A percentile compares a stretch with the other conserved stretches of the same genome.
Conservation (phyloP, 1,140 invertebrate genomes). For the Aphidius gifuensis region DNA sequence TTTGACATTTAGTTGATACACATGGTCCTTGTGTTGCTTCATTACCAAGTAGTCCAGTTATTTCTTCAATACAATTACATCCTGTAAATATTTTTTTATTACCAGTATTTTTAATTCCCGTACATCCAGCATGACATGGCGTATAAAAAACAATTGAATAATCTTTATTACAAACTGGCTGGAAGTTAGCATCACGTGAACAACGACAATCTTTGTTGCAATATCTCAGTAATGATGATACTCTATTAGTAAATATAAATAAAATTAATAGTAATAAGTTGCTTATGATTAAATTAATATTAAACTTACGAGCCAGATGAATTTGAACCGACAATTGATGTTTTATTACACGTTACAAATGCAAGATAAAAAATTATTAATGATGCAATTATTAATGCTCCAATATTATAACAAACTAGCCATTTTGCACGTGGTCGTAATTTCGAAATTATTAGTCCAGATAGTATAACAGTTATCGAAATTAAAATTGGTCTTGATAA, state of each 20-base stretch:
- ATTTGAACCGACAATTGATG: conserved; percentile 45
- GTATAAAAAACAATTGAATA: conserved; percentile 62
- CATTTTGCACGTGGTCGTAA: conserved; percentile 55
- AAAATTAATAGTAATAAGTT: neutral
- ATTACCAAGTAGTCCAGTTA: conserved; percentile 33
- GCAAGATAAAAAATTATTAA: conserved; percentile 58
- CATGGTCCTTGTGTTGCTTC: conserved; percentile 59
- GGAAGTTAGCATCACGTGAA: conserved; percentile 59
- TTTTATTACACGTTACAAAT: conserved; percentile 61
- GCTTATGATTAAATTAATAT: too few relatives aligned
- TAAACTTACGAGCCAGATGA: conserved; percentile 39
- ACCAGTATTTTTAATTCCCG: conserved; percentile 39
- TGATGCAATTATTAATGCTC: conserved; percentile 51
- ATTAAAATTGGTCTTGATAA: conserved; percentile 63
- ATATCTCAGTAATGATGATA: conserved; percentile 43
- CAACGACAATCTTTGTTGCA: conserved; percentile 66
- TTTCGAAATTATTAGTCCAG: conserved; percentile 63
- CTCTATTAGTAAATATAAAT: conserved; percentile 10
- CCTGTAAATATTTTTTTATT: conserved; percentile 52
- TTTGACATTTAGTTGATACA: conserved; percentile 52
- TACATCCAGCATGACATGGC: conserved; percentile 71
- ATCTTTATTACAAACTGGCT: conserved; percentile 64
- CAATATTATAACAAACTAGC: conserved; percentile 61
- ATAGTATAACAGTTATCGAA: conserved; percentile 59
- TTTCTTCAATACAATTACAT: conserved; percentile 54